A percentile compares a stretch with the other conserved stretches of the same genome.
Evolutionary conservation across 2,113 vertebrate species (phyloP).

Genomic region (Plecotus auritus): DNA sequence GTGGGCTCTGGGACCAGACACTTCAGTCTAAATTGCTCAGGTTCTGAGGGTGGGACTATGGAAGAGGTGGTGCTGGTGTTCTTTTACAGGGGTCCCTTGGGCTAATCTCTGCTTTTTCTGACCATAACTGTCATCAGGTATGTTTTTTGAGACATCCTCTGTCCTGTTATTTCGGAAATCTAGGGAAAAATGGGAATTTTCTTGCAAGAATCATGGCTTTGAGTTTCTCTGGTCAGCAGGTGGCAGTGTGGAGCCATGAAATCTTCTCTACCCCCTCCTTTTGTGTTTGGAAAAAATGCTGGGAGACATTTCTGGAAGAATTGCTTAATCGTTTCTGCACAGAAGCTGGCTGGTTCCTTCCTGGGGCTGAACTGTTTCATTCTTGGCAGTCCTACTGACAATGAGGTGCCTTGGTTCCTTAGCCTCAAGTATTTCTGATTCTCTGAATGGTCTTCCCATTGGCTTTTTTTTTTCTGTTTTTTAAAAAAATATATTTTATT

Average conservation of each 20-base stretch:
- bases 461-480: too few relatives aligned
- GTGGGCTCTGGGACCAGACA: not conserved
- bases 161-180: too few relatives aligned
- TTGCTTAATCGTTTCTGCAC: not conserved
- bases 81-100: not conserved
- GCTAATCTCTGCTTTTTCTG: not conserved
- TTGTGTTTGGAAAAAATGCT: not conserved
- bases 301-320: not conserved
- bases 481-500: too few relatives aligned
- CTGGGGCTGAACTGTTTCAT: too few relatives aligned
- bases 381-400: not conserved
- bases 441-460: not conserved
- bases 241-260: not conserved
- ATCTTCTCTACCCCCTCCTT: not conserved
- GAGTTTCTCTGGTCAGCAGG: not conserved
- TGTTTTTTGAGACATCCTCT: not conserved
- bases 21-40: not conserved
- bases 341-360: too few relatives aligned
- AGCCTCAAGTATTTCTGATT: not conserved
- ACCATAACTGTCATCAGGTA: not conserved
- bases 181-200: too few relatives aligned
- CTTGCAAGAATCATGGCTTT: too few relatives aligned
- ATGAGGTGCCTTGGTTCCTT: not conserved
- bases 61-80: not conserved
- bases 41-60: not conserved